These are phyloP conservation scores for Crambe crambe DNA, from an alignment of 37 sponge, comb jelly and placozoan species.

Conservation along the genomic window DNA sequence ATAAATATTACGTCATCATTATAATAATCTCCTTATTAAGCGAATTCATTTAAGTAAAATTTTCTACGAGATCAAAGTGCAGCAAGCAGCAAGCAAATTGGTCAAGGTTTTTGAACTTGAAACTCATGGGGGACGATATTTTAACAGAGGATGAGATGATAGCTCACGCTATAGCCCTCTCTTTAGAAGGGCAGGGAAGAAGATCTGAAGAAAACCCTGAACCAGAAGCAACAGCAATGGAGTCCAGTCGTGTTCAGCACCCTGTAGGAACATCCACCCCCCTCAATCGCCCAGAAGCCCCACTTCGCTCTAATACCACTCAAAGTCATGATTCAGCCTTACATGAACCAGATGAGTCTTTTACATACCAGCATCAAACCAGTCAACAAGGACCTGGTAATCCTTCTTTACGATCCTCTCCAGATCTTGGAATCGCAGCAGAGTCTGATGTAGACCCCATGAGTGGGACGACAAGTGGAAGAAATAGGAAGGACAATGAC, in stretches of 20 bases:
- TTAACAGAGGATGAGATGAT: slow-evolving; percentile 55
- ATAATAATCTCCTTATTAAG: too few relatives aligned
- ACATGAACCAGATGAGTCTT: background rate
- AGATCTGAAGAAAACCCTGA: background rate
- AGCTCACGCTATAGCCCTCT: slow-evolving; percentile 60
- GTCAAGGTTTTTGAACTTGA: too few relatives aligned
- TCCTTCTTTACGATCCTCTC: slow-evolving; percentile 3
- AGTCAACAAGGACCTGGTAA: background rate
- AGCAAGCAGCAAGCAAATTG: too few relatives aligned
- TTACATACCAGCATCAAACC: background rate
- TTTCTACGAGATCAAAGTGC: too few relatives aligned
- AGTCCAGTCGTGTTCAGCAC: background rate
- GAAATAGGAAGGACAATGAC: background rate
- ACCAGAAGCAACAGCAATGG: background rate
- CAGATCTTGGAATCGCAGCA: slow-evolving; percentile 25
- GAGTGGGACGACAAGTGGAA: background rate
- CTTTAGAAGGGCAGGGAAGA: slow-evolving; percentile 16
- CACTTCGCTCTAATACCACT: background rate
- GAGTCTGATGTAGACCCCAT: slow-evolving; percentile 8
- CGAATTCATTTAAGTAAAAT: too few relatives aligned
- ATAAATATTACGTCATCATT: too few relatives aligned
- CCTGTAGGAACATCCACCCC: background rate
- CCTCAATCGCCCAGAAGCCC: background rate
- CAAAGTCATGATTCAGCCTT: slow-evolving; percentile 18
- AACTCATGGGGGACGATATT: background rate